Percentiles rank a stretch among this genome's conserved stretches.
phyloP scores from a whole-genome alignment of 2,888 invertebrate species.

The Pseudanteris insignis region DNA sequence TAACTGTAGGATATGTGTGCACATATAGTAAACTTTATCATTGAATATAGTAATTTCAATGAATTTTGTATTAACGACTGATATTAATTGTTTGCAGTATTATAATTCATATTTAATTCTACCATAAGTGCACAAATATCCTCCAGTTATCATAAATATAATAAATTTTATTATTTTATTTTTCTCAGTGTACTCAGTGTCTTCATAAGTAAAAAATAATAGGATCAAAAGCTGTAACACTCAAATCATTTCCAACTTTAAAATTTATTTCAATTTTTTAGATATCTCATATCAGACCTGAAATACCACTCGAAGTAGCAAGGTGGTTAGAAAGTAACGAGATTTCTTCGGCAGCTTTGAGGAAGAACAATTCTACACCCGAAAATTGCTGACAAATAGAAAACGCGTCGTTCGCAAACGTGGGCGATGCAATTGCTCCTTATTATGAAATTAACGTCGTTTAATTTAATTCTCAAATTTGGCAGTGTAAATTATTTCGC shows the following conservation, averaged over 20 bases:
- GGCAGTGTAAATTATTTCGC: not conserved
- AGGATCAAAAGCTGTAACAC: too few species aligned
- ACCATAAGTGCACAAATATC: too few species aligned
- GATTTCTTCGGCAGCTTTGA: slow-evolving; percentile 75
- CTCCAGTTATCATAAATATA: too few species aligned
- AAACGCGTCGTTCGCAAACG: slow-evolving; percentile 46
- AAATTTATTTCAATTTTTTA: slow-evolving; percentile 20
- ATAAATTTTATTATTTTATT: too few species aligned
- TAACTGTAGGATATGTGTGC: too few species aligned
- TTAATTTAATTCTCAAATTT: slow-evolving; percentile 25
- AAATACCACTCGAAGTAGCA: slow-evolving; percentile 73
- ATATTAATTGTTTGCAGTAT: too few species aligned
- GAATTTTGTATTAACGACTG: too few species aligned
- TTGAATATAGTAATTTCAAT: too few species aligned
- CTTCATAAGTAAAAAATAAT: too few species aligned
- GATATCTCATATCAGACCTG: slow-evolving; percentile 68
- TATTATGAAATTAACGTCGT: slow-evolving; percentile 53
- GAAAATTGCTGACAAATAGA: slow-evolving; percentile 58
- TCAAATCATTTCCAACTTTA: not conserved
- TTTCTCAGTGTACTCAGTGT: too few species aligned
- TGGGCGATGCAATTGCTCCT: slow-evolving; percentile 48
- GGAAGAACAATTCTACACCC: slow-evolving; percentile 55
- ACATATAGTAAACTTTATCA: too few species aligned
- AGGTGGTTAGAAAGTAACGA: slow-evolving; percentile 79
- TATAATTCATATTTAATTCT: too few species aligned